Conservation (phyloP, 1,140 invertebrate genomes). For the Coptotermes formosanus region DNA sequence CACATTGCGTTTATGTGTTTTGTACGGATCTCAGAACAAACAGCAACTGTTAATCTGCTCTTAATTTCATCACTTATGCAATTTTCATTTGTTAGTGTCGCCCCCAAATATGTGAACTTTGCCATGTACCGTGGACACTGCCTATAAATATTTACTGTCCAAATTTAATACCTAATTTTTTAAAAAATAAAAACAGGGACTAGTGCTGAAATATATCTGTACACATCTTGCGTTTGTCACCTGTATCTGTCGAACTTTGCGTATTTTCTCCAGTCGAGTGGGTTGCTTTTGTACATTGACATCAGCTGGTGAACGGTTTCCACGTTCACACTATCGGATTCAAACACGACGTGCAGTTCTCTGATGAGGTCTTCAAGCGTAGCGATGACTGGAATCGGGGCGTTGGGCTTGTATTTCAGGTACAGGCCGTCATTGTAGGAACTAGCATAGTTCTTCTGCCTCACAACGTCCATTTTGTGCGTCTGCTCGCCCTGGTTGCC, state of each 20-base stretch:
- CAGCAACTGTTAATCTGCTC: too few relatives aligned
- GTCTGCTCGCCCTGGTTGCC: not conserved
- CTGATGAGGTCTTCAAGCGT: conserved; percentile 71
- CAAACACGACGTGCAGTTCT: conserved; percentile 73
- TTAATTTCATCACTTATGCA: too few relatives aligned
- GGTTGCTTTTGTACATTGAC: conserved; percentile 82
- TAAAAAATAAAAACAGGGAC: too few relatives aligned
- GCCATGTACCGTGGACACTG: too few relatives aligned
- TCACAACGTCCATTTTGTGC: not conserved
- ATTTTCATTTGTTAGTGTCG: too few relatives aligned
- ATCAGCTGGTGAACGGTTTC: conserved; percentile 85
- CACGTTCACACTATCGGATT: conserved; percentile 77
- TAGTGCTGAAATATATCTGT: too few relatives aligned
- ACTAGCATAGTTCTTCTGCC: not conserved
- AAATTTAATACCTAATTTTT: too few relatives aligned
- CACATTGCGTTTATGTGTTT: too few relatives aligned
- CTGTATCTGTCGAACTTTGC: conserved; percentile 93
- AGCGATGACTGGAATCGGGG: not conserved
- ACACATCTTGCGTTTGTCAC: conserved; percentile 52
- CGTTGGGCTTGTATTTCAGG: not conserved
- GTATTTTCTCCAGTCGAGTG: conserved; percentile 88
- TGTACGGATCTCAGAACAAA: too few relatives aligned
- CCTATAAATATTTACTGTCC: too few relatives aligned
- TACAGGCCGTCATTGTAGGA: not conserved
- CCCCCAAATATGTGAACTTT: too few relatives aligned